Percentiles rank a stretch among this genome's conserved stretches.
These are phyloP conservation scores for Brachyistius frenatus DNA, from an alignment of 2,113 vertebrate genomes.

Conservation along the genomic window DNA sequence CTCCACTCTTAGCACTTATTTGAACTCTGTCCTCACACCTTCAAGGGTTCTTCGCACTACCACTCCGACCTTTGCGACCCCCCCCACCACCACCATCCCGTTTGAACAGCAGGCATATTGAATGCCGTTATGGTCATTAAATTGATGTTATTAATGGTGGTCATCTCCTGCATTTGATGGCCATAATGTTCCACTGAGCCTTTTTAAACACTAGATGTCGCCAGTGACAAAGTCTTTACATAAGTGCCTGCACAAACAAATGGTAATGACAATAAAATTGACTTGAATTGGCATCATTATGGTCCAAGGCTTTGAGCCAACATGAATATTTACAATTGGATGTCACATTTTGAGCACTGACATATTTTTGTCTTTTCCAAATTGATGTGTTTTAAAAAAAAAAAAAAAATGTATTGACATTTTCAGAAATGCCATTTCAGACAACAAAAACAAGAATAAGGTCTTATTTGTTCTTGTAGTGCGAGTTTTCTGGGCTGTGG, in stretches of 20 bases:
- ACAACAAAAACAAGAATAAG: background rate
- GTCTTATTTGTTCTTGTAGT: background rate
- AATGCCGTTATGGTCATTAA: constrained; percentile 7
- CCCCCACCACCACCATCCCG: constrained; percentile 2
- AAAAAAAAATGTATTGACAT: background rate
- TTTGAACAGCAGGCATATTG: constrained; percentile 6
- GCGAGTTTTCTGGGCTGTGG: constrained; percentile 24
- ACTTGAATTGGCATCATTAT: constrained; percentile 2
- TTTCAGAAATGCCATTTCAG: constrained; percentile 15
- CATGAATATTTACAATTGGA: background rate
- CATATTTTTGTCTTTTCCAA: background rate
- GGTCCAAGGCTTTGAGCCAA: constrained; percentile 42
- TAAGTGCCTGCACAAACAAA: no score
- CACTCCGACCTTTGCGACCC: constrained; percentile 46
- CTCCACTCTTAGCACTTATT: background rate
- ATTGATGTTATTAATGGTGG: background rate
- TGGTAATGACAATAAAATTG: no score
- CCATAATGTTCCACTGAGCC: constrained; percentile 18
- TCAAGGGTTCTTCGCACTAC: background rate
- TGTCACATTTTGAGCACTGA: constrained; percentile 27
- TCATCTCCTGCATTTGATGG: constrained; percentile 1
- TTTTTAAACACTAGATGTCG: constrained; percentile 68
- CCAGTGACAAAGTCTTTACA: constrained; percentile 40
- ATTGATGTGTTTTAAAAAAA: background rate
- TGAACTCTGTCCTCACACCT: background rate